Base-by-base conservation (phyloP, 2,888 invertebrate genomes). In the Eilema caniola region DNA sequence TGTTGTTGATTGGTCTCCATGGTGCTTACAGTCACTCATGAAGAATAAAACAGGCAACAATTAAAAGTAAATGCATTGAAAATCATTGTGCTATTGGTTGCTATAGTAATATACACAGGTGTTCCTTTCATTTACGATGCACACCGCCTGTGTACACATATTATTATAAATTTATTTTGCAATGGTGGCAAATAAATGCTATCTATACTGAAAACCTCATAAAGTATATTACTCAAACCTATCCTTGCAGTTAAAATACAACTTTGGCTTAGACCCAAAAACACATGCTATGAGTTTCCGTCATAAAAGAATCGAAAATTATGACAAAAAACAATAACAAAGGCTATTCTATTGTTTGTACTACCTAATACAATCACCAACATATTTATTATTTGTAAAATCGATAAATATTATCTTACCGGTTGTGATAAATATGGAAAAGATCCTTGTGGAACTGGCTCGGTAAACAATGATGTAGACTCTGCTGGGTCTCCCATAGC, bases 401-500 rank as follows among this genome's bases (percentile, higher is more conserved):
- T 25, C 2, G 12, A 59, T 12, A 24, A 12, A 33, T 33, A 20
- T 41, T 61, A 71, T 88, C 96, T 95, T 89, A 96, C 96, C 95
- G 94, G 86, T 87, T 95, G 92, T 94, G 95, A 93, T 96, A 96
- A 91, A 94, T 94, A 95, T 95, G 88, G 96, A 95, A 92, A 87
- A 90, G 91, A 83, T 89, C 90, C 82, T 92, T 90, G 87, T 93
- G 91, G 86, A 89, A 90, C 79, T 90, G 93, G 86, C 87, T 94
- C 85, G 94, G 94, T 83, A 95, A 95, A 95, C 96, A 96, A 76
- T 88, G 92, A 82, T 87, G 93, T 83, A 92, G 93, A 87, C 93
- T 96, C 96, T 93, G 92, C 85, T 94, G 92, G 91, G 92, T 95
- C 95, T 95, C 96, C 96, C 97, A 97, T 95, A 97, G 91, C 81